These are phyloP conservation scores for Automeris io DNA, from an alignment of 2,888 invertebrate species.

Conservation along the genomic window DNA sequence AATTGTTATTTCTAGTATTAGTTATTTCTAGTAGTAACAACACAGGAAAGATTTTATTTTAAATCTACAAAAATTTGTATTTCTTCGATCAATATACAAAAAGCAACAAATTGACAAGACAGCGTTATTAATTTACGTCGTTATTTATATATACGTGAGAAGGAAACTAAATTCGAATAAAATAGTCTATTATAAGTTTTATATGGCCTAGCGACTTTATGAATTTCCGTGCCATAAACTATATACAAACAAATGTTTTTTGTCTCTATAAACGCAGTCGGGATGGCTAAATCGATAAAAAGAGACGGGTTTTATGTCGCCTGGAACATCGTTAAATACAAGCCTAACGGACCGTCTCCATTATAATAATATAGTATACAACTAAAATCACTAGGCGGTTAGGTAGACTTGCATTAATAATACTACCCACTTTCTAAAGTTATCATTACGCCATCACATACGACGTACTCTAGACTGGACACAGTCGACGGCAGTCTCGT, in stretches of 20 bases:
- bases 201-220: conserved; percentile 1
- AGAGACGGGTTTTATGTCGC: neutral
- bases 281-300: neutral
- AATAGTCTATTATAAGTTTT: conserved; percentile 1
- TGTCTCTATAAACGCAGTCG: neutral
- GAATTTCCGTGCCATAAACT: conserved; percentile 3
- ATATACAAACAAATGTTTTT: neutral
- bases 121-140: neutral
- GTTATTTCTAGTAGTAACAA: too few relatives aligned
- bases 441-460: too few relatives aligned
- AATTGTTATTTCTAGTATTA: too few relatives aligned
- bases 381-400: too few relatives aligned
- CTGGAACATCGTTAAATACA: neutral
- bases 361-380: too few relatives aligned
- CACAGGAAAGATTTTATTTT: too few relatives aligned
- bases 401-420: too few relatives aligned
- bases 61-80: too few relatives aligned
- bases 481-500: too few relatives aligned
- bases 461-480: too few relatives aligned
- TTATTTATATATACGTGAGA: conserved; percentile 1
- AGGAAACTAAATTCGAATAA: conserved; percentile 8
- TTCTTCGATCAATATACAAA: neutral
- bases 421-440: too few relatives aligned
- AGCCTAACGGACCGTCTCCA: neutral
- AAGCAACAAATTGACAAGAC: neutral